phyloP scores from a whole-genome alignment of 64 coral and sea anemone species.

The Dendronephthya gigantea region DNA sequence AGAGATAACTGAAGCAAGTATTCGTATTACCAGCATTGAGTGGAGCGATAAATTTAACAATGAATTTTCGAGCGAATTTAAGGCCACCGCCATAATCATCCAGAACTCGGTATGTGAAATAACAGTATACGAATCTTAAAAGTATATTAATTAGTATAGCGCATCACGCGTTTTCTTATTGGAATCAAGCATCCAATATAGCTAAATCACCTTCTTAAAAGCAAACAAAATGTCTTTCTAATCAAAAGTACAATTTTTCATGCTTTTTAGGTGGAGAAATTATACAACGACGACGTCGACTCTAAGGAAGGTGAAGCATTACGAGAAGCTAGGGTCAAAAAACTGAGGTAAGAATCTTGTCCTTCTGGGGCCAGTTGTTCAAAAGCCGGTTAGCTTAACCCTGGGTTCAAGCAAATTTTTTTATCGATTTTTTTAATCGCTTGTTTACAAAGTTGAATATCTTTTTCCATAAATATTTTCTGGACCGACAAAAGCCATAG shows the following conservation, averaged over 20 bases:
- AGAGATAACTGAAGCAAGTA: not conserved
- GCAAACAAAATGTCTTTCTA: not conserved
- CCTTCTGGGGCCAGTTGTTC: too few relatives aligned
- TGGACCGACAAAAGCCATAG: too few relatives aligned
- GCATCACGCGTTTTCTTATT: too few relatives aligned
- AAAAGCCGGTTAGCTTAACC: too few relatives aligned
- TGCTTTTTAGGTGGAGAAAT: not conserved
- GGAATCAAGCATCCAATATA: too few relatives aligned
- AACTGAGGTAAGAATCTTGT: not conserved
- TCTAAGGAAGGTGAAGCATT: not conserved
- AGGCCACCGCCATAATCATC: not conserved
- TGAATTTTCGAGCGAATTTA: not conserved
- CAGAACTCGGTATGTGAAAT: not conserved
- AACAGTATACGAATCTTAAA: not conserved
- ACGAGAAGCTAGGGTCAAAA: not conserved
- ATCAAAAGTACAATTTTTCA: not conserved
- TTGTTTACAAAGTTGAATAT: too few relatives aligned
- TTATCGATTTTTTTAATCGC: too few relatives aligned
- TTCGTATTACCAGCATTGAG: not conserved
- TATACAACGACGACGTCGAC: not conserved
- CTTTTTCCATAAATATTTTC: too few relatives aligned
- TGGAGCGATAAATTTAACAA: not conserved
- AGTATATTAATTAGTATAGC: too few relatives aligned
- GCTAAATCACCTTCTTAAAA: too few relatives aligned
- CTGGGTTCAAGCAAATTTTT: too few relatives aligned